Evolutionary conservation across 2,888 invertebrate genomes (phyloP), one percentile per base, ranked within the genome.

Genomic region (Chromoteleia sp.): DNA sequence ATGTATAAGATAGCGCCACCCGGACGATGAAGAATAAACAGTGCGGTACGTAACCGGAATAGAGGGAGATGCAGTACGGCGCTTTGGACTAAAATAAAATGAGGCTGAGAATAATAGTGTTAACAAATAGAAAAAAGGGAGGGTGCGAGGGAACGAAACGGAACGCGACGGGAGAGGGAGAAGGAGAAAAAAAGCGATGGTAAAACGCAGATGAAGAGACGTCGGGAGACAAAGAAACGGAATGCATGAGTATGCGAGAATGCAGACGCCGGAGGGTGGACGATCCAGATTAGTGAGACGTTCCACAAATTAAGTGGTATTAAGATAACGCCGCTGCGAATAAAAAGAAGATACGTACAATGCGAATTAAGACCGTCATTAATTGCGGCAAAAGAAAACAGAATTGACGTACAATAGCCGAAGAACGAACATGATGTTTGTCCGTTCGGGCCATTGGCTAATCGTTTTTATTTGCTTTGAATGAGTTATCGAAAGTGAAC

Each of bases 51-150:
- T 67, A 54, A 61, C 54, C 59, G 68, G 59, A 73, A 79, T 65
- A 61, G 65, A 65, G 65, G 59, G 41, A 63, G 73, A 73, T 80
- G 68, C 74, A 48, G 74, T 33, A 19, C 67, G 61, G 48, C 15
- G 80, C 75, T 80, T 63, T 74, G 74, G 63, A 68, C 79, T 67
- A 56, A 61, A 71, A 78, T 78, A 65, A 78, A 63, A 80, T 68
- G 74, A 39, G 52, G 29, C 61, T 61, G 45, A 45, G 79, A 74
- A 74, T 74, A 74, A 74, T 74, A 50, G 74, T 80, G 48, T 74
- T 74, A 80, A 67, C 54, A 74, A 74, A 80, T 68, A 61, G 54
- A 78, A 67, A 75, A 83, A 86, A 84, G 83, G 81, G 83, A 84
- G 83, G 76, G 73, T 74, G 73, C 86, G 85, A 81, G n/a, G 21